Evolutionary conservation across 2,888 invertebrate species (phyloP).

Genomic region (Drosophila paranaensis): DNA sequence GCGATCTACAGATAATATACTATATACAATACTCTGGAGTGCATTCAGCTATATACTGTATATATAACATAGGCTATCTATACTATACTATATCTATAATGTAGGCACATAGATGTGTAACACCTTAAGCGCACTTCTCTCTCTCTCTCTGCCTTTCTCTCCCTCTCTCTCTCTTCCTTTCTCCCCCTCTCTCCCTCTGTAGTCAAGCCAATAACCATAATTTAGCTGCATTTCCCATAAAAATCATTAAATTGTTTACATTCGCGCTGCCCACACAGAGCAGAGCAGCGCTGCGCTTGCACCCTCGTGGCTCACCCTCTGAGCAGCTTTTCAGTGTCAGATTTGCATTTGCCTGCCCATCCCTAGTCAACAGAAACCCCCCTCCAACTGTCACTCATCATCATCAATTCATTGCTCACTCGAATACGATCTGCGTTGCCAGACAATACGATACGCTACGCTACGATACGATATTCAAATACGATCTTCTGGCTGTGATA

Average conservation of each 20-base stretch:
- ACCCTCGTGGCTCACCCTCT: constrained; percentile 16
- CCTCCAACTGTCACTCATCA: constrained; percentile 15
- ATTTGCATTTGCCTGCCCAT: constrained; percentile 13
- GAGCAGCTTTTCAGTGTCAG: constrained; percentile 37
- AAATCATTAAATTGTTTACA: constrained; percentile 8
- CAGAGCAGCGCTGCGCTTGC: constrained; percentile 28
- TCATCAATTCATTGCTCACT: constrained; percentile 7
- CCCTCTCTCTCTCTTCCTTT: background rate
- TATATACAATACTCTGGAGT: background rate
- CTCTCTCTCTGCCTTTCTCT: background rate
- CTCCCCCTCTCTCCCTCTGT: background rate
- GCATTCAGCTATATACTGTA: background rate
- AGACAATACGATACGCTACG: constrained; percentile 2
- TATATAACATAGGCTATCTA: too few species aligned
- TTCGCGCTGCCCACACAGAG: constrained; percentile 34
- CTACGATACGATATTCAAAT: constrained; percentile 10
- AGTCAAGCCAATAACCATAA: constrained; percentile 14
- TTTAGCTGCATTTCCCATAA: constrained; percentile 19
- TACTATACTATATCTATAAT: too few species aligned
- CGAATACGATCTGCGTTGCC: constrained; percentile 1
- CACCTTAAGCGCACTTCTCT: constrained; percentile 1
- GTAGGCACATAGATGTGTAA: background rate
- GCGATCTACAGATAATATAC: background rate
- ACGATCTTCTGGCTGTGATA: constrained; percentile 5
- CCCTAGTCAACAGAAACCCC: too few species aligned